A percentile compares a stretch with the other conserved stretches of the same genome.
Conservation (phyloP, 2,797 vertebrate genomes). For the Liparis tanakae region DNA sequence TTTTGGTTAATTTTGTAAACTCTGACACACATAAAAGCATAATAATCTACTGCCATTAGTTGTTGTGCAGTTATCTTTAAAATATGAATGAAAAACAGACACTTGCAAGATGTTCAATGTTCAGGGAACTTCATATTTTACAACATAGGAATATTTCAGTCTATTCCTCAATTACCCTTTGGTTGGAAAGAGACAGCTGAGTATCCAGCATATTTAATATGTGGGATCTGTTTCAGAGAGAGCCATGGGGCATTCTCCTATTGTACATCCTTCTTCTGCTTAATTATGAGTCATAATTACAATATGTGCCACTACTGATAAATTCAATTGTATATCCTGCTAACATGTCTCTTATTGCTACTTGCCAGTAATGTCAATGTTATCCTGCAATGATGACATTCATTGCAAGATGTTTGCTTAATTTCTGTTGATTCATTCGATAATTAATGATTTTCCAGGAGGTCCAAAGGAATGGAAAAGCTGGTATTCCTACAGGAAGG, state of each 20-base stretch:
- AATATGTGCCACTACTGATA: conserved; percentile 1
- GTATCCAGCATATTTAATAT: conserved; percentile 60
- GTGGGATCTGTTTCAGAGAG: conserved; percentile 47
- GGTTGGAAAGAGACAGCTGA: conserved; percentile 53
- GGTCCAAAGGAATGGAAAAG: conserved; percentile 85
- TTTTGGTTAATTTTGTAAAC: conserved; percentile 81
- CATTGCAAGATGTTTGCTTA: neutral
- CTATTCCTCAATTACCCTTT: conserved; percentile 52
- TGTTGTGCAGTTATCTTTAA: conserved; percentile 80
- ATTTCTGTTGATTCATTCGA: conserved; percentile 1
- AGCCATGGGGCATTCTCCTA: conserved; percentile 31
- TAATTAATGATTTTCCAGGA: conserved; percentile 78
- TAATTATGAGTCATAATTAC: conserved; percentile 19
- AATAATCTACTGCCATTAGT: conserved; percentile 78
- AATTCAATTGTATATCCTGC: neutral
- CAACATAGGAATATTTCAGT: conserved; percentile 54
- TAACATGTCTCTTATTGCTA: neutral
- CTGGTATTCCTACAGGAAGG: conserved; percentile 78
- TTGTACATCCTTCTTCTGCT: conserved; percentile 25
- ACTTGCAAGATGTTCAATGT: conserved; percentile 12
- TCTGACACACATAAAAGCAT: conserved; percentile 76
- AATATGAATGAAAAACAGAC: conserved; percentile 49
- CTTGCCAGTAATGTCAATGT: neutral
- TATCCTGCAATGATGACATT: neutral
- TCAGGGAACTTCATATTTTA: conserved; percentile 26